phyloP scores from a whole-genome alignment of 2,797 vertebrate species.

The Microtus agrestis region DNA sequence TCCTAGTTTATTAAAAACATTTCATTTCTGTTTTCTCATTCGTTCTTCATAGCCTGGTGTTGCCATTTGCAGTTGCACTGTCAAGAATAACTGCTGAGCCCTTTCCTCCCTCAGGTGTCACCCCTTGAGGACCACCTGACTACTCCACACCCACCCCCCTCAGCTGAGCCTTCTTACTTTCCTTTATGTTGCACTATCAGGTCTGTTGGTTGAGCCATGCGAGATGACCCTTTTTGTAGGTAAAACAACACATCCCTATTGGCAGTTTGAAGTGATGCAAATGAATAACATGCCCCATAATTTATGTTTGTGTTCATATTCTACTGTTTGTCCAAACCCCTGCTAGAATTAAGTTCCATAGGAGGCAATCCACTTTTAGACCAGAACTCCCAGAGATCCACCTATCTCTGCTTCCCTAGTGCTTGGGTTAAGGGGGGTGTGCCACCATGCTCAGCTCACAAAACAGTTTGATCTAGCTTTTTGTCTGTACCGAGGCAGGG shows the following conservation, averaged over 20 bases:
- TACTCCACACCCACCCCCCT: neutral
- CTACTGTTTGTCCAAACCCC: neutral
- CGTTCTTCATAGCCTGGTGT: neutral
- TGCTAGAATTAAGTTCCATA: neutral
- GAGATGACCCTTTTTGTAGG: conserved; percentile 5
- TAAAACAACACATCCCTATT: neutral
- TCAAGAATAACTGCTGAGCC: neutral
- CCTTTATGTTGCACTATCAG: neutral
- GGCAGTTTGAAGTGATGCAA: neutral
- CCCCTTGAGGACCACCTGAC: neutral
- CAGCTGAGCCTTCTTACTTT: neutral
- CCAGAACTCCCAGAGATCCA: neutral
- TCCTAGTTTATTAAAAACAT: conserved; percentile 10
- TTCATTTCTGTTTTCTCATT: conserved; percentile 5
- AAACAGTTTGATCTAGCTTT: neutral
- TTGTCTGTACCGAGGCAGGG: neutral
- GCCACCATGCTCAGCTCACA: neutral
- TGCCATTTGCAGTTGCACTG: neutral
- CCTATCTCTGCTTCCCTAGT: neutral
- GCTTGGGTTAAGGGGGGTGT: neutral
- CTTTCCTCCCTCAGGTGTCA: too few species aligned
- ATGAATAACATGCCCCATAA: neutral
- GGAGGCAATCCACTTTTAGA: neutral
- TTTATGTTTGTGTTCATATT: conserved; percentile 19
- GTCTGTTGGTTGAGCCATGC: neutral